A percentile compares a stretch with the other conserved stretches of the same genome.
Conservation (phyloP, 2,113 vertebrate genomes). For the Mellivora capensis region DNA sequence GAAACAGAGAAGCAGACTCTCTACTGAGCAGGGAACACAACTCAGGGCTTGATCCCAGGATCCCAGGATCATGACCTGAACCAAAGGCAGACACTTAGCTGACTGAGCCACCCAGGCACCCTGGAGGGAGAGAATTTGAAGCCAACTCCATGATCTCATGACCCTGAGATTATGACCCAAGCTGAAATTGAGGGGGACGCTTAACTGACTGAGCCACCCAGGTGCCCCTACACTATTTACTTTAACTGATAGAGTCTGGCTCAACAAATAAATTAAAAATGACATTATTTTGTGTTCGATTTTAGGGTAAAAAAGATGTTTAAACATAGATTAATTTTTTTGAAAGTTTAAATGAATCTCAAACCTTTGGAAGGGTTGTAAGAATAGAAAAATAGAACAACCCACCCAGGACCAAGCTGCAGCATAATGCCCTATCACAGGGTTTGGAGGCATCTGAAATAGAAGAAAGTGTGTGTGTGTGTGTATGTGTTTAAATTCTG, state of each 20-base stretch:
- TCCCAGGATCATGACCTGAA: not conserved
- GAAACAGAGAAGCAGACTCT: not conserved
- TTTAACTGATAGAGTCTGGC: not conserved
- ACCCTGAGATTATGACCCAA: not conserved
- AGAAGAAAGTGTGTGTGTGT: not conserved
- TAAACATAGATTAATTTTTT: not conserved
- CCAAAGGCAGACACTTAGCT: not conserved
- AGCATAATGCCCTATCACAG: not conserved
- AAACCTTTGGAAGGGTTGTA: not conserved
- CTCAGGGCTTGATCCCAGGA: not conserved
- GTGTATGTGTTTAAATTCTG: not conserved
- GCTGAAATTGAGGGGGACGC: not conserved
- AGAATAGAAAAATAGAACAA: not conserved
- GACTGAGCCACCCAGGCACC: not conserved
- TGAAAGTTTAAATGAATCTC: not conserved
- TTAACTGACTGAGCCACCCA: not conserved
- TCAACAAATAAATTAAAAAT: not conserved
- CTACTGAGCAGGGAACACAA: not conserved
- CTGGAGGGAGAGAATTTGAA: not conserved
- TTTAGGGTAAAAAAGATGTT: not conserved
- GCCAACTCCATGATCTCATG: not conserved
- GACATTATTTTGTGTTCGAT: not conserved
- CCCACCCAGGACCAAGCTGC: not conserved
- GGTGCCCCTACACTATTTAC: not conserved
- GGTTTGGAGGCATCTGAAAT: not conserved